A percentile compares a stretch with the other conserved stretches of the same genome.
Conservation (phyloP, 2,888 invertebrate genomes). For the Agrenia bidenticulata region DNA sequence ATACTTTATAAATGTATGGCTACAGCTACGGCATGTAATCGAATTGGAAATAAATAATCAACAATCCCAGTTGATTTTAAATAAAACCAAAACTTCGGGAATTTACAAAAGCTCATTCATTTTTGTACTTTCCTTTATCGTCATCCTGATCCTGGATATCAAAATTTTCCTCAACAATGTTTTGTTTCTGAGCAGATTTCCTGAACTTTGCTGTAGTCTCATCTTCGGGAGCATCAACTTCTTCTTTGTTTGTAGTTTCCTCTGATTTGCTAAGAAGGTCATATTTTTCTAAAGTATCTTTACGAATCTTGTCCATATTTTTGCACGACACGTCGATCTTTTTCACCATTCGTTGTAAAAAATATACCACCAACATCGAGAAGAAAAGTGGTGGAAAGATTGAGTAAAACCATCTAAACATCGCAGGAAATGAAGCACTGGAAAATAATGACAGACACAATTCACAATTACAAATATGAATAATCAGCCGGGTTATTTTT, state of each 20-base stretch:
- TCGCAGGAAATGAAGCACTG: slow-evolving; percentile 8
- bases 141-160: not conserved
- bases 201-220: not conserved
- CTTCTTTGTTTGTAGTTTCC: not conserved
- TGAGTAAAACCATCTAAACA: slow-evolving; percentile 39
- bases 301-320: slow-evolving; percentile 37
- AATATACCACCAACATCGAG: slow-evolving; percentile 72
- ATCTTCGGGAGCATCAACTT: not conserved
- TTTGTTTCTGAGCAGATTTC: no score
- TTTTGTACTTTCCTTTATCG: not conserved
- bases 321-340: slow-evolving; percentile 64
- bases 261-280: not conserved
- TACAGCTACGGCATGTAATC: no score
- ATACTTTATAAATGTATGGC: no score
- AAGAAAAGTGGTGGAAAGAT: slow-evolving; percentile 67
- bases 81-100: no score
- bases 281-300: slow-evolving; percentile 16
- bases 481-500: no score
- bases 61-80: no score
- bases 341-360: slow-evolving; percentile 77
- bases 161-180: not conserved
- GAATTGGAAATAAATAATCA: no score
- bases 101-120: no score
- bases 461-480: no score
- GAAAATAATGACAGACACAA: not conserved